phyloP scores from a whole-genome alignment of 2,113 vertebrate genomes.

The Colossoma macropomum region DNA sequence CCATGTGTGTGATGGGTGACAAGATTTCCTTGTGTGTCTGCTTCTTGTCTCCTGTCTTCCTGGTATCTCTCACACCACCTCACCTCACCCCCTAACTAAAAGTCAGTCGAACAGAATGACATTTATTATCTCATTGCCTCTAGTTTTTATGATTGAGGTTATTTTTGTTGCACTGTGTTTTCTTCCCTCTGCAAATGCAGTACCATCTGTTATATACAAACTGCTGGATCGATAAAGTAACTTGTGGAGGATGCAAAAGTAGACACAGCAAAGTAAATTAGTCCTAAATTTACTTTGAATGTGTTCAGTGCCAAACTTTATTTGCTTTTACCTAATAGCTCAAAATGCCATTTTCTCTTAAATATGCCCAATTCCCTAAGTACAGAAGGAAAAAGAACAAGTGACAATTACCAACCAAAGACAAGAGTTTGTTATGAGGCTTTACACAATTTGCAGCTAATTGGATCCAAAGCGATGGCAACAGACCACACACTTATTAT shows the following conservation, averaged over 20 bases:
- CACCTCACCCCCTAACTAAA: neutral
- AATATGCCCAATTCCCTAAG: neutral
- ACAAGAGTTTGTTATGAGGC: neutral
- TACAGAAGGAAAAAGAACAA: neutral
- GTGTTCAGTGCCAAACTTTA: neutral
- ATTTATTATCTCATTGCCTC: slow-evolving; percentile 6
- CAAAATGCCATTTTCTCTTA: neutral
- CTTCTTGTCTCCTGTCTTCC: slow-evolving; percentile 24
- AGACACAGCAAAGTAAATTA: neutral
- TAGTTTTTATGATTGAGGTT: neutral
- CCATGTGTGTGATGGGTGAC: slow-evolving; percentile 47
- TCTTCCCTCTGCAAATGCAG: neutral
- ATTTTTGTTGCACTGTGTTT: slow-evolving; percentile 4
- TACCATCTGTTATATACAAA: slow-evolving; percentile 16
- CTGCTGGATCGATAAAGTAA: neutral
- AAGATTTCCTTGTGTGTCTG: slow-evolving; percentile 36
- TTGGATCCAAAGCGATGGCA: neutral
- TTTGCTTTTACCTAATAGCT: neutral
- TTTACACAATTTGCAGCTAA: slow-evolving; percentile 11
- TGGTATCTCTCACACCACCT: slow-evolving; percentile 11
- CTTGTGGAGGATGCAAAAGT: neutral
- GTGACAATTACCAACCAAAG: neutral
- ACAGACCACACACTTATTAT: neutral
- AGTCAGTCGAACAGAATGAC: neutral
- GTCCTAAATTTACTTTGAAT: neutral